A percentile compares a stretch with the other conserved stretches of the same genome.
These are phyloP conservation scores for Dryobota labecula DNA, from an alignment of 2,888 invertebrate genomes.

Conservation along the genomic window DNA sequence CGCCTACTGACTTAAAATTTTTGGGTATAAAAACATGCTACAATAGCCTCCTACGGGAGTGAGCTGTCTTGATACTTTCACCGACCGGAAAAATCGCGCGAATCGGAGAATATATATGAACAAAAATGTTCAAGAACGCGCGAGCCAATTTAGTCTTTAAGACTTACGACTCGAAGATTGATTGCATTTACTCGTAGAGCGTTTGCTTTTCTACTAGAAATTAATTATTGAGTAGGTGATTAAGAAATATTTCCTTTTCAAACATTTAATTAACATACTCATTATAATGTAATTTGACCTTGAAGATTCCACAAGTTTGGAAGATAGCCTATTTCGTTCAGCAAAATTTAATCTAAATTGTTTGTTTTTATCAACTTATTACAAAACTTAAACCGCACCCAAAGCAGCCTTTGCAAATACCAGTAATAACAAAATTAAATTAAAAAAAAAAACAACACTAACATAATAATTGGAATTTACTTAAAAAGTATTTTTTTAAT, in stretches of 20 bases:
- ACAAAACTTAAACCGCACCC: neutral
- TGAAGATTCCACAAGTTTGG: neutral
- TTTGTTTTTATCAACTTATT: neutral
- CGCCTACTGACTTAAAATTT: conserved; percentile 91
- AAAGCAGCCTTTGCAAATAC: neutral
- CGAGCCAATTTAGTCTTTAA: conserved; percentile 69
- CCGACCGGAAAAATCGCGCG: conserved; percentile 69
- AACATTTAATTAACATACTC: too few relatives aligned
- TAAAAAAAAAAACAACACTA: too few relatives aligned
- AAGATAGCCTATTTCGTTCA: neutral
- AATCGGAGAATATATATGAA: conserved; percentile 63
- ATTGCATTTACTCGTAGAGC: neutral
- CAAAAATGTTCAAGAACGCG: conserved; percentile 51
- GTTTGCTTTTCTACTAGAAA: conserved; percentile 33
- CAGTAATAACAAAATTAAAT: neutral
- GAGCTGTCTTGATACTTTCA: conserved; percentile 83
- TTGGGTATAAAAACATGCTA: conserved; percentile 91
- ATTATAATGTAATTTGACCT: neutral
- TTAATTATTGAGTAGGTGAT: conserved; percentile 29
- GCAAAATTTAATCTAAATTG: neutral
- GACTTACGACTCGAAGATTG: conserved; percentile 39
- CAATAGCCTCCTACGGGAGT: conserved; percentile 87
- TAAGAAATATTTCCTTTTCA: neutral
- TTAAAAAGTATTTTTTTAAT: neutral
- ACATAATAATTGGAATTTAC: too few relatives aligned